Conservation (phyloP, 2,113 vertebrate species). For the Notechis scutatus region DNA sequence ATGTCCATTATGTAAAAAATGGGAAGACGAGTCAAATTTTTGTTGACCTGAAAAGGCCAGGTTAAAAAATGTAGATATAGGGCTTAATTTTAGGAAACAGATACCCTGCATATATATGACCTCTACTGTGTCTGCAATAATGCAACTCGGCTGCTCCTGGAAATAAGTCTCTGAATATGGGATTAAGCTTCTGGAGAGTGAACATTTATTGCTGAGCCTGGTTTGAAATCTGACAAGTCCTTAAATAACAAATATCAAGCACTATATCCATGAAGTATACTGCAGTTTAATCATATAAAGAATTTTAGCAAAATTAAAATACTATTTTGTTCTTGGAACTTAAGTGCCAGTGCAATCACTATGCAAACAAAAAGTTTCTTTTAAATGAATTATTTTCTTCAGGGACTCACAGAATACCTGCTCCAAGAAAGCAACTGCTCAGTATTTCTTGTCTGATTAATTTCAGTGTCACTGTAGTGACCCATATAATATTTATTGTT, state of each 20-base stretch:
- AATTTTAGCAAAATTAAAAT: conserved; percentile 11
- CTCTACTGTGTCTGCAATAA: background rate
- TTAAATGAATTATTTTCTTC: conserved; percentile 35
- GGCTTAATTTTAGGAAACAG: background rate
- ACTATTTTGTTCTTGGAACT: background rate
- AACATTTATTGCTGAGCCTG: background rate
- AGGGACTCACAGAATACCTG: background rate
- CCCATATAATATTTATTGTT: background rate
- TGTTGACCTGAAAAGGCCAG: background rate
- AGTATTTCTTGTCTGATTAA: conserved; percentile 6
- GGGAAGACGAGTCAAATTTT: background rate
- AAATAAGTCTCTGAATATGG: background rate
- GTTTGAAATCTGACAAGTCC: background rate
- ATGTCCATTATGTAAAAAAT: background rate
- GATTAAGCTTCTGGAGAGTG: background rate
- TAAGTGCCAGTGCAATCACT: background rate
- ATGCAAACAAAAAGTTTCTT: conserved; percentile 13
- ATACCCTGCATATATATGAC: background rate
- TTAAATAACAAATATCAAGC: background rate
- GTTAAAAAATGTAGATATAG: background rate
- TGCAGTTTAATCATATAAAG: background rate
- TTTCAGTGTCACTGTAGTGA: background rate
- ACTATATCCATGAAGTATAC: background rate
- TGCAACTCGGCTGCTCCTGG: background rate
- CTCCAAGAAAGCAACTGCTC: background rate